These are phyloP conservation scores for Agrotis ipsilon DNA, from an alignment of 2,888 invertebrate genomes.

Conservation along the genomic window DNA sequence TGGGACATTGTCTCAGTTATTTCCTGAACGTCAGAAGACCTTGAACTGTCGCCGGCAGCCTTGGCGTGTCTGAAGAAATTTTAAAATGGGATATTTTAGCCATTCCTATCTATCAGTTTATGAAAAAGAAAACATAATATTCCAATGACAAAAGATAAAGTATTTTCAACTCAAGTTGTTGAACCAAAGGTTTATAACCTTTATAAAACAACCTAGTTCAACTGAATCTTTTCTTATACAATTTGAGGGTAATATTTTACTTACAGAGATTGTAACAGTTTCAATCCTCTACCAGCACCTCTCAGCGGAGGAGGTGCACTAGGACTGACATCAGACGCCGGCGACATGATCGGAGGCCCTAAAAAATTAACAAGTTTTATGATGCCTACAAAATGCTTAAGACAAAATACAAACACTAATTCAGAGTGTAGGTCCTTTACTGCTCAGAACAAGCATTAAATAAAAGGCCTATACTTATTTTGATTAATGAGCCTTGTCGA, in stretches of 20 bases:
- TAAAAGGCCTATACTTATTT: no score
- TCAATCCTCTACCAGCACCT: constrained; percentile 81
- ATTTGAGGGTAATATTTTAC: constrained; percentile 59
- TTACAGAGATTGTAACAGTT: constrained; percentile 82
- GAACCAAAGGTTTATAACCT: background rate
- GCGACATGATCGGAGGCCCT: constrained; percentile 69
- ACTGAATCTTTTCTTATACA: background rate
- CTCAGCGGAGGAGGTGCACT: constrained; percentile 32
- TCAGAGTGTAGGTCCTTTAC: no score
- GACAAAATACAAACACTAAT: background rate
- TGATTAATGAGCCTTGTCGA: no score
- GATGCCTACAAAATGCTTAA: background rate
- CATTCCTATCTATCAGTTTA: no score
- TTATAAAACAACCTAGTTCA: background rate
- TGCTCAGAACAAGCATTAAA: no score
- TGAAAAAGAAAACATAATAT: no score
- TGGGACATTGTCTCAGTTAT: constrained; percentile 77
- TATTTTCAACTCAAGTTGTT: background rate
- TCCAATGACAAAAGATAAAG: no score
- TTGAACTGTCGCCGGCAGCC: constrained; percentile 64
- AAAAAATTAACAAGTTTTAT: constrained; percentile 24
- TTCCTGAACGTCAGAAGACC: constrained; percentile 70
- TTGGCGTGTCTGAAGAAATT: constrained; percentile 68
- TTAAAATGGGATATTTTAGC: background rate
- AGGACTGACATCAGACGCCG: constrained; percentile 83